phyloP scores from a whole-genome alignment of 23 tunicate genomes.

The Corella eumyota region DNA sequence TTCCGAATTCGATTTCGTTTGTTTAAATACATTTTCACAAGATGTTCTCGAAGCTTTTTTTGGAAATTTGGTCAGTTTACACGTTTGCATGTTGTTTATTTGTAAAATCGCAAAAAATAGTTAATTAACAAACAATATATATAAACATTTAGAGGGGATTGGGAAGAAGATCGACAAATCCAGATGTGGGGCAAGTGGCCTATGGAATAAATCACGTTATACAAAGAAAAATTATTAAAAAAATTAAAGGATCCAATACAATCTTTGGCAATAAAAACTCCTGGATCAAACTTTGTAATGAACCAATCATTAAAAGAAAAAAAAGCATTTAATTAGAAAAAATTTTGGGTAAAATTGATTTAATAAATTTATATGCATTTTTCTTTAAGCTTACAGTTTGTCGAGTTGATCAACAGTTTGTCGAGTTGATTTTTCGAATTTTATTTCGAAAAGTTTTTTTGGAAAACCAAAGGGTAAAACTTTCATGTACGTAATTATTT shows the following conservation, averaged over 20 bases:
- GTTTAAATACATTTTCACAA: conserved; percentile 28
- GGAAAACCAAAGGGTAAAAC: too few species aligned
- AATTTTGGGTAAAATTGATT: not conserved
- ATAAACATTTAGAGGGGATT: not conserved
- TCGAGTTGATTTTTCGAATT: too few species aligned
- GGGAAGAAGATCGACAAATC: conserved; percentile 3
- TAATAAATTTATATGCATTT: not conserved
- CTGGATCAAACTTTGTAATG: conserved; percentile 4
- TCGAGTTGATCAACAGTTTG: too few species aligned
- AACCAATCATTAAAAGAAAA: conserved; percentile 2
- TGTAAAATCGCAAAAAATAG: not conserved
- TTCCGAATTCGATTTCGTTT: conserved; percentile 2
- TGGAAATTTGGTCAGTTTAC: conserved; percentile 41
- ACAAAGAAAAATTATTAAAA: conserved; percentile 15
- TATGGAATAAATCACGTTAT: conserved; percentile 12
- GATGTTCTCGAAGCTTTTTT: conserved; percentile 55
- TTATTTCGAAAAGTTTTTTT: too few species aligned
- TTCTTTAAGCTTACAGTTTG: too few species aligned
- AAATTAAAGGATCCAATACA: conserved; percentile 21
- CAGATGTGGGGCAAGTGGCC: conserved; percentile 12
- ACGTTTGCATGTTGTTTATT: not conserved
- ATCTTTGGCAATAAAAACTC: conserved; percentile 12
- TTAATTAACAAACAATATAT: too few species aligned
- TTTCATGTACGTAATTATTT: too few species aligned
- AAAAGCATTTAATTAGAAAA: not conserved